phyloP scores from a whole-genome alignment of 2,888 invertebrate species.

The Apodemia zela region DNA sequence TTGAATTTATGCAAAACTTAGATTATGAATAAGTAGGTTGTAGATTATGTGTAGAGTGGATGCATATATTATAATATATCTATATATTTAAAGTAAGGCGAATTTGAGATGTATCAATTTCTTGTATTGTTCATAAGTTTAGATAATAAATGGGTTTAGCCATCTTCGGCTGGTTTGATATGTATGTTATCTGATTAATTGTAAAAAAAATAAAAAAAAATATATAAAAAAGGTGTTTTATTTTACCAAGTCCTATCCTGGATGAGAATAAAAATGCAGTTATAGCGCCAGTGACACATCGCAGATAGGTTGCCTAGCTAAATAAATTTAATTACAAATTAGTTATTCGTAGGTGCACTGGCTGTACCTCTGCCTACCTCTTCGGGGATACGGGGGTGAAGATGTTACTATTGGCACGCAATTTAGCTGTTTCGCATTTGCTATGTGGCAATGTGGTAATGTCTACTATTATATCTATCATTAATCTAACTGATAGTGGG shows the following conservation, averaged over 20 bases:
- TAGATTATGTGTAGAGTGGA: slow-evolving; percentile 80
- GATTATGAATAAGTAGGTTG: slow-evolving; percentile 79
- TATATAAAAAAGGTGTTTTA: slow-evolving; percentile 60
- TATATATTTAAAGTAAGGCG: slow-evolving; percentile 76
- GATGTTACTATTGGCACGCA: no score
- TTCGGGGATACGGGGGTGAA: no score
- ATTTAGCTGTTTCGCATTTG: no score
- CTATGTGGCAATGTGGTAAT: no score
- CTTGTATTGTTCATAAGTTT: slow-evolving; percentile 80
- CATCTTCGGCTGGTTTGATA: slow-evolving; percentile 81
- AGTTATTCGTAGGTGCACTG: no score
- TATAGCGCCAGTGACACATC: no score
- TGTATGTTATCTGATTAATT: slow-evolving; percentile 80
- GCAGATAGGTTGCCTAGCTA: no score
- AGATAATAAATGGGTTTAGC: slow-evolving; percentile 81
- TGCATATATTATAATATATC: slow-evolving; percentile 78
- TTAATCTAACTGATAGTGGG: no score
- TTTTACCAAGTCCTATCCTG: slow-evolving; percentile 42
- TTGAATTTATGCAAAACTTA: slow-evolving; percentile 79
- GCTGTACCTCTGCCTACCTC: no score
- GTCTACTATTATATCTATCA: no score
- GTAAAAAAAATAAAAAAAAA: slow-evolving; percentile 72
- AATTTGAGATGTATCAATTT: slow-evolving; percentile 80
- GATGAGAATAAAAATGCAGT: not conserved
- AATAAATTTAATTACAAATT: no score